Percentiles rank a stretch among this genome's conserved stretches.
Conservation (phyloP, 2,888 invertebrate species). For the Troides helena region DNA sequence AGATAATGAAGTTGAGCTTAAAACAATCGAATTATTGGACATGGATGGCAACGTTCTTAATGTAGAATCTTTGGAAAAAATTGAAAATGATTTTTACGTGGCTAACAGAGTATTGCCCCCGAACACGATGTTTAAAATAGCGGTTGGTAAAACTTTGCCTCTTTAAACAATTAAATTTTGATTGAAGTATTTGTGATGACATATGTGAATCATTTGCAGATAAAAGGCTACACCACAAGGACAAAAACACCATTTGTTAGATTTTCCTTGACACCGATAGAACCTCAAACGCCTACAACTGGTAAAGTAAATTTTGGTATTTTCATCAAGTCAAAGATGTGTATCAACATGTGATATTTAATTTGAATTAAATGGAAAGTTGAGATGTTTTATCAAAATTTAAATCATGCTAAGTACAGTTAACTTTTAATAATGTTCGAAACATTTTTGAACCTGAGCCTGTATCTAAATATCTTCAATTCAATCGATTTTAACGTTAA, state of each 20-base stretch:
- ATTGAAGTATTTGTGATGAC: background rate
- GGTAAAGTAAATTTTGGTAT: conserved; percentile 35
- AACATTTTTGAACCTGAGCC: no score
- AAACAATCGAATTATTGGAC: conserved; percentile 43
- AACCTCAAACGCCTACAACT: conserved; percentile 38
- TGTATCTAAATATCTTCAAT: no score
- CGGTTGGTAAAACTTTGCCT: conserved; percentile 32
- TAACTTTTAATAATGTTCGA: no score
- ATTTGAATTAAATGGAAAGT: background rate
- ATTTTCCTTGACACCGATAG: conserved; percentile 43
- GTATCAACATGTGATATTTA: background rate
- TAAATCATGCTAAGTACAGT: no score
- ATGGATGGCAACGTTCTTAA: conserved; percentile 38
- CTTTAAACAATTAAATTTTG: conserved; percentile 29
- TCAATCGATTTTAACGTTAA: no score
- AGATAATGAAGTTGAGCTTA: conserved; percentile 39
- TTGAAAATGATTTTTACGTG: conserved; percentile 44
- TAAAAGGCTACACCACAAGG: conserved; percentile 42
- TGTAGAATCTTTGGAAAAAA: conserved; percentile 39
- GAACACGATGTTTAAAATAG: conserved; percentile 45
- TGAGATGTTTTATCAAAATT: no score
- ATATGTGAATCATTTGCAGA: conserved; percentile 38
- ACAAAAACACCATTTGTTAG: conserved; percentile 40
- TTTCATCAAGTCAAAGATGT: background rate
- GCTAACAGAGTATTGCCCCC: conserved; percentile 45